phyloP scores from a whole-genome alignment of 2,113 vertebrate species.

The Martes martes region DNA sequence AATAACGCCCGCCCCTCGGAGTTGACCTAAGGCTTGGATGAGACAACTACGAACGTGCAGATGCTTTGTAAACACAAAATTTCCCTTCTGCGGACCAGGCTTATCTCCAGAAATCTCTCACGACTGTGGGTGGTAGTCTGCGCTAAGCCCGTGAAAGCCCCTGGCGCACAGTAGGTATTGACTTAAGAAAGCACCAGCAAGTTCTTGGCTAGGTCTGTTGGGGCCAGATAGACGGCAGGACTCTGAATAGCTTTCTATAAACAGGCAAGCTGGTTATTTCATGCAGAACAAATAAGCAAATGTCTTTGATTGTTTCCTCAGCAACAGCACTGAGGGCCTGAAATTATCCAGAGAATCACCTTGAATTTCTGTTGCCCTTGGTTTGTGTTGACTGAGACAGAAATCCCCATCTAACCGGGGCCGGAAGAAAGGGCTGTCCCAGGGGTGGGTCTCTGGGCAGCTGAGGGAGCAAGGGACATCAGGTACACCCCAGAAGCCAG shows the following conservation, averaged over 20 bases:
- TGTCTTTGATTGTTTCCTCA: neutral
- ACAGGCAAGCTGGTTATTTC: neutral
- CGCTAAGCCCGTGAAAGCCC: neutral
- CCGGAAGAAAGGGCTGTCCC: neutral
- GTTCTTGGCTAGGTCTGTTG: neutral
- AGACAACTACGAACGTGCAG: accelerated
- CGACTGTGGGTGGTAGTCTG: neutral
- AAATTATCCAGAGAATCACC: neutral
- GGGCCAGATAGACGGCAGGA: neutral
- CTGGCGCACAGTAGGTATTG: constrained; percentile 36
- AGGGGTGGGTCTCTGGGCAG: neutral
- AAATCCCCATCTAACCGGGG: neutral
- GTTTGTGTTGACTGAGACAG: neutral
- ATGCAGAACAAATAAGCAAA: neutral
- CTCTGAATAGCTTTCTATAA: neutral
- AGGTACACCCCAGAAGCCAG: accelerated
- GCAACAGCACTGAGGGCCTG: neutral
- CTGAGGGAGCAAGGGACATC: neutral
- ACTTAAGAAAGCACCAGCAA: neutral
- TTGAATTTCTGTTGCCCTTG: neutral
- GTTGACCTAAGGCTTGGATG: neutral
- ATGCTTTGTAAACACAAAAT: neutral
- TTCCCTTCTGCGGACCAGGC: neutral
- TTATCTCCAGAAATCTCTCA: neutral
- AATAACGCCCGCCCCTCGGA: neutral